Evolutionary conservation across 2,888 invertebrate species (phyloP).

Genomic region (Calephelis perditalis): DNA sequence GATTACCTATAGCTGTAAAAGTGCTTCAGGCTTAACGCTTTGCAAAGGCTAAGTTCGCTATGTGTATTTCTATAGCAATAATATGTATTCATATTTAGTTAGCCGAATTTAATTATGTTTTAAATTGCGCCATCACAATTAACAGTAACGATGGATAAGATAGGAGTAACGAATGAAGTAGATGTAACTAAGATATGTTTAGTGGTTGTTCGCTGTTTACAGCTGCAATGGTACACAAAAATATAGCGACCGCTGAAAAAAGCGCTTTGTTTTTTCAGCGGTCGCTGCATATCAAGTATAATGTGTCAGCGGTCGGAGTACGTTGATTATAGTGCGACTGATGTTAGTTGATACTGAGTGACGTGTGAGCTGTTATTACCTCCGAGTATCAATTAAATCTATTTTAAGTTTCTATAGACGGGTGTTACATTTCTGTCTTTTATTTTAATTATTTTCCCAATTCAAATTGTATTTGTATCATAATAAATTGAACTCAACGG

Average conservation of each 20-base stretch:
- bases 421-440: conserved; percentile 44
- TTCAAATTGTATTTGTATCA: conserved; percentile 21
- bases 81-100: conserved; percentile 63
- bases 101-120: conserved; percentile 64
- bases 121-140: conserved; percentile 69
- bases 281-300: conserved; percentile 10
- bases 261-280: not conserved
- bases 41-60: conserved; percentile 60
- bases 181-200: conserved; percentile 48
- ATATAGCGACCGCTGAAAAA: not conserved
- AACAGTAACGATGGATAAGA: conserved; percentile 51
- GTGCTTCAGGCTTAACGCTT: conserved; percentile 53
- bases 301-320: conserved; percentile 41
- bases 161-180: conserved; percentile 57
- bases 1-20: conserved; percentile 61
- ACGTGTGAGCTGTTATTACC: conserved; percentile 73
- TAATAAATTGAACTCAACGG: conserved; percentile 30
- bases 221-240: conserved; percentile 31
- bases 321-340: conserved; percentile 59
- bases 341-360: conserved; percentile 68
- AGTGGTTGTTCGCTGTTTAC: conserved; percentile 62
- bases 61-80: conserved; percentile 54
- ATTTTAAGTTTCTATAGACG: conserved; percentile 59
- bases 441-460: conserved; percentile 25
- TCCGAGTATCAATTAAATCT: conserved; percentile 76